phyloP scores from a whole-genome alignment of 1,140 invertebrate species.

The Drosophila ogumai region DNA sequence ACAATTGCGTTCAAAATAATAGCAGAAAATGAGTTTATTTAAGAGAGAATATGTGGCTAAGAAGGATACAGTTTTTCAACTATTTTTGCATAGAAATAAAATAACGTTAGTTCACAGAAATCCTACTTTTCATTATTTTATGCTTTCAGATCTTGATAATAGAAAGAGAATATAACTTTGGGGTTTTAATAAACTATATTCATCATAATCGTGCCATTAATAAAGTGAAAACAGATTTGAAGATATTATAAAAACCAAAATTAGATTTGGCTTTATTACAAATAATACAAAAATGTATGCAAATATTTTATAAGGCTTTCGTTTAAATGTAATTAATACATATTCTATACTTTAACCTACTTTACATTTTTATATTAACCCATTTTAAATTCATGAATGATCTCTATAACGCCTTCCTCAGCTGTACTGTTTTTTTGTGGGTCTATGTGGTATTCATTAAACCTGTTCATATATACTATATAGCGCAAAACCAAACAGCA shows the following conservation, averaged over 20 bases:
- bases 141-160: background rate
- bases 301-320: too few relatives aligned
- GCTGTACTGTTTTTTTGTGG: slow-evolving; percentile 5
- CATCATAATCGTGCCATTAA: background rate
- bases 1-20: background rate
- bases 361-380: background rate
- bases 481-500: slow-evolving; percentile 35
- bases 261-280: too few relatives aligned
- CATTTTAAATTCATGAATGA: background rate
- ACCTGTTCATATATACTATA: slow-evolving; percentile 50
- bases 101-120: background rate
- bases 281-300: too few relatives aligned
- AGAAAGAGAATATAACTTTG: background rate
- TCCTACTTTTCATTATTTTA: background rate
- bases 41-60: background rate
- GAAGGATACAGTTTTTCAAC: background rate
- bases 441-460: slow-evolving; percentile 22
- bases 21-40: background rate
- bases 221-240: too few relatives aligned
- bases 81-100: background rate
- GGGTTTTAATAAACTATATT: too few relatives aligned
- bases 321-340: too few relatives aligned
- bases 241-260: too few relatives aligned
- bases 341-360: too few relatives aligned
- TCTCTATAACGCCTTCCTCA: background rate